These are phyloP conservation scores for Tragelaphus scriptus DNA, from an alignment of 2,113 vertebrate genomes.

Conservation along the genomic window DNA sequence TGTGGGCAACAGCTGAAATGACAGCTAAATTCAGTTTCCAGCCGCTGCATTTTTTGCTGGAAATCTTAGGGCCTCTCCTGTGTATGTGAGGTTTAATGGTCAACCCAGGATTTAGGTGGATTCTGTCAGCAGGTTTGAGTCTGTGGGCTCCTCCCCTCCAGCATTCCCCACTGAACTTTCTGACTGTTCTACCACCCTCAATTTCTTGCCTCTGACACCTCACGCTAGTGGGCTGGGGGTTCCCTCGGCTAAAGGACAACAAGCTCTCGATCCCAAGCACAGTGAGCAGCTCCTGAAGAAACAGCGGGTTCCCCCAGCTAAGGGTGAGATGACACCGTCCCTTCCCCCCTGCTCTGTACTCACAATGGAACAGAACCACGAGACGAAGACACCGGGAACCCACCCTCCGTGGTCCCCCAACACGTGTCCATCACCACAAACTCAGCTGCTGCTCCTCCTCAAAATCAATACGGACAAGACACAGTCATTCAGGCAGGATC, in stretches of 20 bases:
- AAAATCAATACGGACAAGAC: fast-evolving
- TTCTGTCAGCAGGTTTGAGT: fast-evolving
- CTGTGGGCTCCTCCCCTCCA: background rate
- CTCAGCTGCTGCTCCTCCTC: background rate
- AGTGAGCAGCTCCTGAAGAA: fast-evolving
- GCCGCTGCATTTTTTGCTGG: background rate
- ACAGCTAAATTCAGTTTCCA: background rate
- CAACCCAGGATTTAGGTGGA: background rate
- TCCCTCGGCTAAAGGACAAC: background rate
- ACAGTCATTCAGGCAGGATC: fast-evolving
- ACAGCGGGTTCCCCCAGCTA: background rate
- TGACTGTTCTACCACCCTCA: fast-evolving
- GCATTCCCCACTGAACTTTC: too few relatives aligned
- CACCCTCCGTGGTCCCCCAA: background rate
- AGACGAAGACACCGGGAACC: fast-evolving
- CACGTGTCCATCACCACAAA: fast-evolving
- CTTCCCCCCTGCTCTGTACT: background rate
- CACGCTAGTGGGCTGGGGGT: fast-evolving
- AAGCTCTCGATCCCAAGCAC: background rate
- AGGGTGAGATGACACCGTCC: fast-evolving
- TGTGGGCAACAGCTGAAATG: too few relatives aligned
- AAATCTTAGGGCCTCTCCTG: background rate
- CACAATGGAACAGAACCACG: background rate
- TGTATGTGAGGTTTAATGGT: fast-evolving
- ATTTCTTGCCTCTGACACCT: background rate